These are phyloP conservation scores for Pterocles orientalis DNA, from an alignment of 2,113 vertebrate genomes.

Conservation along the genomic window DNA sequence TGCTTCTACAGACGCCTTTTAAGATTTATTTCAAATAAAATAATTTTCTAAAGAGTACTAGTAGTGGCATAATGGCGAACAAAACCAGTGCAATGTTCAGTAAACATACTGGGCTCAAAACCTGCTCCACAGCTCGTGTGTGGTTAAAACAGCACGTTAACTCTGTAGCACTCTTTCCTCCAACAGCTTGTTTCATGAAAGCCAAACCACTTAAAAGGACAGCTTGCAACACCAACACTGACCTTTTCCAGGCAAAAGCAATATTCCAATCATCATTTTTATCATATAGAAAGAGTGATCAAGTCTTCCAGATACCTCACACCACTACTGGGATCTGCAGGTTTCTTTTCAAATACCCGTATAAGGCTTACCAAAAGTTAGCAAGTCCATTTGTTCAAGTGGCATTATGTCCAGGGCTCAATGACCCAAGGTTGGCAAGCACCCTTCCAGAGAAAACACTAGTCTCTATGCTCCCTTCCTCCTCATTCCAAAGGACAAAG, in stretches of 20 bases:
- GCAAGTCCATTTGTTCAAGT: not conserved
- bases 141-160: not conserved
- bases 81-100: not conserved
- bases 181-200: not conserved
- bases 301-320: not conserved
- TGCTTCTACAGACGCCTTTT: not conserved
- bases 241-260: not conserved
- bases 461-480: not conserved
- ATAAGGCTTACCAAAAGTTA: not conserved
- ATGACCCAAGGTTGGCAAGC: not conserved
- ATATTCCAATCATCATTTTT: not conserved
- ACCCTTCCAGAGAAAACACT: not conserved
- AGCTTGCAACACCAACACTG: not conserved
- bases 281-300: not conserved
- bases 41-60: not conserved
- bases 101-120: not conserved
- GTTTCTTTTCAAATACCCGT: not conserved
- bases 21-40: not conserved
- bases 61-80: not conserved
- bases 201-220: not conserved
- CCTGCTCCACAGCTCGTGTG: not conserved
- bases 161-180: not conserved
- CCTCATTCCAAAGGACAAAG: not conserved
- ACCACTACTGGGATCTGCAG: not conserved
- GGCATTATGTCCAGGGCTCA: not conserved